Percentiles rank a stretch among this genome's conserved stretches.
Evolutionary conservation across 2,888 invertebrate species (phyloP).

Genomic region (Machimus rusticus): DNA sequence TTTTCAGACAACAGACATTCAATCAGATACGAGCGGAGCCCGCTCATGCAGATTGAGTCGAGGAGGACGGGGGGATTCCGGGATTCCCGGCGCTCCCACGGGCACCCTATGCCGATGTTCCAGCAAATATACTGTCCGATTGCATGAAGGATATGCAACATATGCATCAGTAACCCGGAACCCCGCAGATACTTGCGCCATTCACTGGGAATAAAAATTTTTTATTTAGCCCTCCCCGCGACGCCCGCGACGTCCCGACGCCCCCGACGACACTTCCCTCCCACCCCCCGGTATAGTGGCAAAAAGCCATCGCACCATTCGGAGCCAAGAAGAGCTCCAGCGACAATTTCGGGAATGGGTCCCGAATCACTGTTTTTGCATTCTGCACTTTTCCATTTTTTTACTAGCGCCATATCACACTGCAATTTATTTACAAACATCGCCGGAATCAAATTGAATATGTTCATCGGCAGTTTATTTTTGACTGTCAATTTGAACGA

Average conservation of each 20-base stretch:
- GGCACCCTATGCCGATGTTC: background rate
- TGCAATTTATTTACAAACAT: conserved; percentile 52
- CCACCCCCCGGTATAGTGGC: background rate
- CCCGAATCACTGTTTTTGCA: conserved; percentile 22
- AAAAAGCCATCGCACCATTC: background rate
- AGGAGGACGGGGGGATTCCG: background rate
- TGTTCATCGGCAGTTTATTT: conserved; percentile 51
- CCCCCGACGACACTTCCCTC: background rate
- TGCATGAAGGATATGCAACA: conserved; percentile 40
- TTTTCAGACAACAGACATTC: conserved; percentile 44
- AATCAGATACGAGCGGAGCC: conserved; percentile 40
- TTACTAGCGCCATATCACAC: background rate
- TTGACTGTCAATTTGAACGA: conserved; percentile 51
- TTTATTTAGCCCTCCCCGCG: background rate
- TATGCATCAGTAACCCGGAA: conserved; percentile 25
- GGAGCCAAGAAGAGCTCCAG: background rate
- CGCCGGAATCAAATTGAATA: conserved; percentile 51
- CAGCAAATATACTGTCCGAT: conserved; percentile 36
- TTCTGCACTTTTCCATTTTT: background rate
- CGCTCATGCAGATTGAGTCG: conserved; percentile 25
- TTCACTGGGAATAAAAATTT: background rate
- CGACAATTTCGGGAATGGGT: conserved; percentile 22
- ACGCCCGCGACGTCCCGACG: background rate
- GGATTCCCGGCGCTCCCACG: background rate
- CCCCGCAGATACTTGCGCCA: background rate